Evolutionary conservation across 2,888 invertebrate genomes (phyloP).

Genomic region (Apomyelois bistriatella): DNA sequence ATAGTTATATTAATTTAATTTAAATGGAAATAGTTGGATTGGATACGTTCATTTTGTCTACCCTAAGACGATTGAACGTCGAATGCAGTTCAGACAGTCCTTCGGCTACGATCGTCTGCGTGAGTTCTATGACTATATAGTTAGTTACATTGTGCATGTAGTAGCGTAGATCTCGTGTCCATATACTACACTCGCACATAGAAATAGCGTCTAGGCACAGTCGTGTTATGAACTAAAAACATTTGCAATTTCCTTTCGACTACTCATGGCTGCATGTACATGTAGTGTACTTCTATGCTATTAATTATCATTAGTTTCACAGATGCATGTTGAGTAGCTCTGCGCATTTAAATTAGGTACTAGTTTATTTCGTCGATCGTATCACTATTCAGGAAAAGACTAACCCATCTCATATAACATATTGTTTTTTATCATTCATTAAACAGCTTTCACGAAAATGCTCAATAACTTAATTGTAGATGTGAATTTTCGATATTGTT

Average conservation of each 20-base stretch:
- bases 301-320: slow-evolving; percentile 1
- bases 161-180: slow-evolving; percentile 36
- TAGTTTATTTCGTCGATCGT: not conserved
- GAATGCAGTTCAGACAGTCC: slow-evolving; percentile 43
- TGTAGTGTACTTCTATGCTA: slow-evolving; percentile 3
- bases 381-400: too few species aligned
- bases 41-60: not conserved
- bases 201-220: slow-evolving; percentile 34
- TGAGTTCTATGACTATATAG: slow-evolving; percentile 38
- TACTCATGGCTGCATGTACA: slow-evolving; percentile 15
- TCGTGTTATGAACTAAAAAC: slow-evolving; percentile 47
- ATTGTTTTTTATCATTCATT: too few species aligned
- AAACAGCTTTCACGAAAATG: too few species aligned
- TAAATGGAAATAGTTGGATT: too few species aligned
- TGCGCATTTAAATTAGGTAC: not conserved
- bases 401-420: too few species aligned
- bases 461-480: too few species aligned
- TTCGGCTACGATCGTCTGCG: slow-evolving; percentile 40
- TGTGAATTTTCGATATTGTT: too few species aligned
- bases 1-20: too few species aligned
- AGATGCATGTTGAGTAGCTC: not conserved
- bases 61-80: slow-evolving; percentile 16
- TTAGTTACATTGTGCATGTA: slow-evolving; percentile 29
- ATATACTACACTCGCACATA: slow-evolving; percentile 26
- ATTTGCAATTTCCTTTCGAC: slow-evolving; percentile 54